Evolutionary conservation across 2,113 vertebrate species (phyloP).

Genomic region (Sitta europaea): DNA sequence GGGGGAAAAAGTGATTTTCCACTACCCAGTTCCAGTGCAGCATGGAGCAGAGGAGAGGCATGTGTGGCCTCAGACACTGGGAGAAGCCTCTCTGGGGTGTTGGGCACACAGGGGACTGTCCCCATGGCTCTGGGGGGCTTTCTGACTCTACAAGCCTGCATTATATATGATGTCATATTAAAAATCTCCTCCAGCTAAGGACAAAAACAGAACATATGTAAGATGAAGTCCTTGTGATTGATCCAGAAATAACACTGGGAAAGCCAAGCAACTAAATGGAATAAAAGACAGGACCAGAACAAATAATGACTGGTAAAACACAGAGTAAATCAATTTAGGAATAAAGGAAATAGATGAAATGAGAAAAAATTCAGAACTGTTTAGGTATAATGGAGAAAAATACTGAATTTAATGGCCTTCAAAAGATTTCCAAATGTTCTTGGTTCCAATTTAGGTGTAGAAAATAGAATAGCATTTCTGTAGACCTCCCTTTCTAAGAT

Average conservation of each 20-base stretch:
- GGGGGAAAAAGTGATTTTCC: background rate
- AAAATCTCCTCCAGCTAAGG: background rate
- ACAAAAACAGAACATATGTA: background rate
- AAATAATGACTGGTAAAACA: background rate
- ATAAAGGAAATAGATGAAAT: background rate
- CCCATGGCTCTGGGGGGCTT: background rate
- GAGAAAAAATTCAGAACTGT: background rate
- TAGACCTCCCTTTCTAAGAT: background rate
- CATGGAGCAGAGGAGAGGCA: background rate
- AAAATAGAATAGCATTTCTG: background rate
- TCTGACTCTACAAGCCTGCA: background rate
- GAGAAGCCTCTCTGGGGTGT: background rate
- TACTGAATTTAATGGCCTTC: background rate
- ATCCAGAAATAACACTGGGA: background rate
- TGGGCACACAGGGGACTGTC: background rate
- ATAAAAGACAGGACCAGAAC: background rate
- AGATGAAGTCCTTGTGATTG: background rate
- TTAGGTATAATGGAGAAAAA: background rate
- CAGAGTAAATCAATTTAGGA: background rate
- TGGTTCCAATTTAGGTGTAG: background rate
- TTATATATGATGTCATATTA: background rate
- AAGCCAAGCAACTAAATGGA: background rate
- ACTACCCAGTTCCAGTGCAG: background rate
- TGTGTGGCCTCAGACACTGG: background rate
- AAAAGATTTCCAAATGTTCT: background rate